Evolutionary conservation across 64 coral and sea anemone species (phyloP), one percentile per base, ranked within the genome.

Genomic region (Pachyseris speciosa): DNA sequence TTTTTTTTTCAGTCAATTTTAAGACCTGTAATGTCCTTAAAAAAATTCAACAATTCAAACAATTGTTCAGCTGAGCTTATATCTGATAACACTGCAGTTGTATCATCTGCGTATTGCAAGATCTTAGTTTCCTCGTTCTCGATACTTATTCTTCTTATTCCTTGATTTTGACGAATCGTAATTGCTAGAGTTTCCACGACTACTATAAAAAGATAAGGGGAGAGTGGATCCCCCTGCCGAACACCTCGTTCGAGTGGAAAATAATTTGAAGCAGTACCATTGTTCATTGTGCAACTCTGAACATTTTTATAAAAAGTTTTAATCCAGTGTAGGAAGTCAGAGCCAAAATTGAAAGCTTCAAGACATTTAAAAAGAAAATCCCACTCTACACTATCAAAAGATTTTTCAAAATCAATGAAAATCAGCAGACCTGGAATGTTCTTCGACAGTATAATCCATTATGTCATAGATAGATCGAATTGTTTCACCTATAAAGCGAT

Each of bases 291-390:
- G 28, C 69, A 72, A 19, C 69, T 60, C 57, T 72, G 69, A 3
- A 72, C 28, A 24, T 72, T 72, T 25, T 43, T 38, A 43, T 72
- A 72, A 72, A 72, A 72, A 36, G 69, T 72, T 72, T 72, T 72
- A 36, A 72, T 24, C 69, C 69, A 72, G 22, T 43, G 11, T 5
- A 72, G 32, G 28, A 72, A 72, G 69, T 36, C 11, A 20, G 69
- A 19, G 3, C 69, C 69, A 19, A 74, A 74, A 74, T 74, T 74
- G 33, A 74, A 74, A 22, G 70, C 11, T 74, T 74, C 42, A 19
- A 74, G 20, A 19, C 36, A 38, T n/a, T n/a, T 2, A 2, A 7
- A 17, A 74, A 74, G 70, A 74, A 37, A 74, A 24, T n/a, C 7
- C 70, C 70, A 74, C 4, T 74, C 70, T 24, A 74, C 12, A 5